Evolutionary conservation across 53 echinoderm and acorn worm species (phyloP).

Genomic region (Holothuria scabra): DNA sequence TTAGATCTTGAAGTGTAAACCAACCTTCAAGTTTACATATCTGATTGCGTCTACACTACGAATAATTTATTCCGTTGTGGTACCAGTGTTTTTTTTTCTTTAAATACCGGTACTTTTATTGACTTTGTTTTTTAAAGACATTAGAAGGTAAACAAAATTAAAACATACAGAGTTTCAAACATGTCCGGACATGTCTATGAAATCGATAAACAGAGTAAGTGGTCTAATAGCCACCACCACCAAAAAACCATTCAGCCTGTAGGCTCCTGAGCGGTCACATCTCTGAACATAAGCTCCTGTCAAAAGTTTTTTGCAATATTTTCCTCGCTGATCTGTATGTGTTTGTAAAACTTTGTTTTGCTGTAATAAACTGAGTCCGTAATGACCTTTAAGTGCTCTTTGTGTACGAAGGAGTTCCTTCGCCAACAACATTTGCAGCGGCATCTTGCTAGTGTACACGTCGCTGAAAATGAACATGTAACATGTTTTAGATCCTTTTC

Average conservation of each 20-base stretch:
- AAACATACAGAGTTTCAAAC: too few species aligned
- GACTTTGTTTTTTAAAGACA: too few species aligned
- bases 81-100: too few species aligned
- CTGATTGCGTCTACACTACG: too few species aligned
- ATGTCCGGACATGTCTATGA: neutral
- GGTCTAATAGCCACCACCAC: neutral
- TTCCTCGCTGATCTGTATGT: neutral
- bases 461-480: neutral
- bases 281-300: neutral
- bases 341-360: neutral
- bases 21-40: too few species aligned
- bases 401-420: neutral
- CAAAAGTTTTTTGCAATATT: neutral
- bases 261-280: conserved; percentile 6
- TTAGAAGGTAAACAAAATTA: too few species aligned
- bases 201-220: neutral
- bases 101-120: too few species aligned
- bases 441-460: conserved; percentile 4
- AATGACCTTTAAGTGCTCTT: conserved; percentile 6
- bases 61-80: too few species aligned
- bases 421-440: neutral
- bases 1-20: too few species aligned
- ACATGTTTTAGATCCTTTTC: neutral
- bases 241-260: neutral
- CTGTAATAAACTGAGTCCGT: neutral